Conservation (phyloP, 2,888 invertebrate genomes). For the Hemaris fuciformis region DNA sequence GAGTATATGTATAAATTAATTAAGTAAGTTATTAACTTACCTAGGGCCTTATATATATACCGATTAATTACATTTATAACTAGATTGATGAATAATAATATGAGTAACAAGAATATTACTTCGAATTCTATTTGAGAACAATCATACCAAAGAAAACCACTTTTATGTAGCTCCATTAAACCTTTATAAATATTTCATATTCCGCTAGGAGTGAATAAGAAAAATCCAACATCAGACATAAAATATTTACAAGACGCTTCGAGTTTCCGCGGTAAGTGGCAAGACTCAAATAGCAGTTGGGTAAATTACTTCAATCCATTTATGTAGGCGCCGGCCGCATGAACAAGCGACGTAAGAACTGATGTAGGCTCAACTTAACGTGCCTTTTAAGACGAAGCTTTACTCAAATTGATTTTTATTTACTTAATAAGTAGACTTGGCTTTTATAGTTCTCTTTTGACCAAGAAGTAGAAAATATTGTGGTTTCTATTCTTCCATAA, state of each 20-base stretch:
- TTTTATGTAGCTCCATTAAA: too few relatives aligned
- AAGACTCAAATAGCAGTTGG: slow-evolving; percentile 15
- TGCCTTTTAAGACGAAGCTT: slow-evolving; percentile 19
- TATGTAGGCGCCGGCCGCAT: slow-evolving; percentile 26
- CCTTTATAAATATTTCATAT: not conserved
- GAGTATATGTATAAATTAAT: too few relatives aligned
- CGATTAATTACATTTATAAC: too few relatives aligned
- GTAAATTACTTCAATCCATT: slow-evolving; percentile 41
- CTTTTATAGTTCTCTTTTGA: too few relatives aligned
- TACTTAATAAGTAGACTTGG: too few relatives aligned
- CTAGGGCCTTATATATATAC: too few relatives aligned
- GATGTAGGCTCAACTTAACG: slow-evolving; percentile 19
- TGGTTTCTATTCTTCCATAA: too few relatives aligned
- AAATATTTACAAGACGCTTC: not conserved
- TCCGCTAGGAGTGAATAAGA: not conserved
- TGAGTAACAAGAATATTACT: too few relatives aligned
- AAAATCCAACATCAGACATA: not conserved
- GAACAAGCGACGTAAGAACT: slow-evolving; percentile 8
- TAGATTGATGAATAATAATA: too few relatives aligned
- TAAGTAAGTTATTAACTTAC: too few relatives aligned
- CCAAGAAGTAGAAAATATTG: too few relatives aligned
- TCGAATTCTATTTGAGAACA: not conserved
- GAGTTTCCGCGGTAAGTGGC: slow-evolving; percentile 16
- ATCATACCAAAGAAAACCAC: not conserved
- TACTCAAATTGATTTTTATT: slow-evolving; percentile 2